A percentile compares a stretch with the other conserved stretches of the same genome.
phyloP scores from a whole-genome alignment of 2,797 vertebrate species.

The Muscicapa striata region DNA sequence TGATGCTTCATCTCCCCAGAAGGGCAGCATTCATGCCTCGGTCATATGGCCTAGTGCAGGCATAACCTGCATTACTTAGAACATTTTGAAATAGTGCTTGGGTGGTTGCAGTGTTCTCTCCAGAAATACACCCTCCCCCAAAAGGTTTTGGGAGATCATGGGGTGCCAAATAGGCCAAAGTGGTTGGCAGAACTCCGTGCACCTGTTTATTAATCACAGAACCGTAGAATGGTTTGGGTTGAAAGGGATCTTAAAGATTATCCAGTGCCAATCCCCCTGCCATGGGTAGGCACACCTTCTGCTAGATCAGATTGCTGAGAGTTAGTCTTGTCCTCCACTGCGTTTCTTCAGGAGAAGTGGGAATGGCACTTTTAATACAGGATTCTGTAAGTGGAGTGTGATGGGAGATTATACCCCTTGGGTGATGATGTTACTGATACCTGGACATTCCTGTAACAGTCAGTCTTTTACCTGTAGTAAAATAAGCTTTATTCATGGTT shows the following conservation, averaged over 20 bases:
- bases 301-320: neutral
- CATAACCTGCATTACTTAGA: neutral
- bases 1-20: no score
- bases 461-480: neutral
- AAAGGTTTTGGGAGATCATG: rapidly evolving
- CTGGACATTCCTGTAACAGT: neutral
- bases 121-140: neutral
- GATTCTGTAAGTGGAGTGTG: neutral
- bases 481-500: neutral
- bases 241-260: neutral
- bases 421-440: neutral
- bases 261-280: neutral
- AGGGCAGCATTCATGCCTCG: rapidly evolving
- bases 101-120: neutral
- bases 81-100: rapidly evolving
- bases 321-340: neutral
- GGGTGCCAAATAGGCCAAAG: neutral
- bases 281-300: neutral
- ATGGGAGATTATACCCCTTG: neutral
- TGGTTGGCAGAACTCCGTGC: neutral
- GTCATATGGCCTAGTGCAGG: neutral
- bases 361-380: neutral
- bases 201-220: no score
- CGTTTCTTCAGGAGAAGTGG: neutral
- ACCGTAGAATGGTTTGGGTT: neutral